These are phyloP conservation scores for Rhabdornis inornatus DNA, from an alignment of 2,113 vertebrate species.

Conservation along the genomic window DNA sequence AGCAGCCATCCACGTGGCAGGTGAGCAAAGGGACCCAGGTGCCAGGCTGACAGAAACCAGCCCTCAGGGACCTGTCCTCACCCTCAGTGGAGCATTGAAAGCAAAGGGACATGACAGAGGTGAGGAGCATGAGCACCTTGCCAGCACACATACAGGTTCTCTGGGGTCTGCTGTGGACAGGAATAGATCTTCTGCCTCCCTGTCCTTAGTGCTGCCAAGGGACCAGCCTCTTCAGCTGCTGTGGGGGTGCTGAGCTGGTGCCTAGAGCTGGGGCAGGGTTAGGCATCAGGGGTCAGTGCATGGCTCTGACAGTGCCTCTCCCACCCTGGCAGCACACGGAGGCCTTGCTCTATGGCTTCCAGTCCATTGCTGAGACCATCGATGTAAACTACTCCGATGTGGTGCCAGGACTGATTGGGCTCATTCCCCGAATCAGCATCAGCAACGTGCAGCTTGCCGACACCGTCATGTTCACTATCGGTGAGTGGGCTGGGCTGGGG, in stretches of 20 bases:
- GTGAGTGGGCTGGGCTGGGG: conserved; percentile 69
- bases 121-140: not conserved
- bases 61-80: fast-evolving
- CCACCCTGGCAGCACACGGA: conserved; percentile 86
- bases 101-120: not conserved
- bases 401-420: conserved; percentile 94
- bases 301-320: not conserved
- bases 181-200: not conserved
- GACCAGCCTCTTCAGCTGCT: not conserved
- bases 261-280: not conserved
- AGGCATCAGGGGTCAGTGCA: not conserved
- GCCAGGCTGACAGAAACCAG: not conserved
- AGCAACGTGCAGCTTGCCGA: conserved; percentile 97
- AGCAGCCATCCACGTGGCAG: conserved; percentile 95
- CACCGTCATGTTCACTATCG: conserved; percentile 99
- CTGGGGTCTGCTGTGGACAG: not conserved
- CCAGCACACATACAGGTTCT: not conserved
- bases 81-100: not conserved
- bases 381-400: conserved; percentile 98
- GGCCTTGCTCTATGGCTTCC: conserved; percentile 95
- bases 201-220: not conserved
- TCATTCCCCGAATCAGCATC: conserved; percentile 97
- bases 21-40: conserved; percentile 61
- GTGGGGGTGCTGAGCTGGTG: not conserved
- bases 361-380: conserved; percentile 97